phyloP scores from a whole-genome alignment of 2,888 invertebrate species.

The Tiliacea aurago region DNA sequence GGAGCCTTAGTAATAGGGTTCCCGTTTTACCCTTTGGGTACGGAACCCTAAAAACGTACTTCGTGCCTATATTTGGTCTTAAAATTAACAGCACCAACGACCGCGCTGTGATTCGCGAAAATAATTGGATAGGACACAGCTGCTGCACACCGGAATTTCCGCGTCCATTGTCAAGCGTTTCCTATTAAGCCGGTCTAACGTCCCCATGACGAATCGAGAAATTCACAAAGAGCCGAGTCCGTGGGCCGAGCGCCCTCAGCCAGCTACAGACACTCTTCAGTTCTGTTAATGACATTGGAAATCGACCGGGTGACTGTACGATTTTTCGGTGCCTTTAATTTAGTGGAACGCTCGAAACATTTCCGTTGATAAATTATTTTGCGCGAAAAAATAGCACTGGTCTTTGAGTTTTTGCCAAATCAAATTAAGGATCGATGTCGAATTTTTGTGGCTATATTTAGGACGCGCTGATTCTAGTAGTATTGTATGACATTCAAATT shows the following conservation, averaged over 20 bases:
- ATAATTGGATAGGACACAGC: conserved; percentile 80
- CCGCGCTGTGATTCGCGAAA: conserved; percentile 76
- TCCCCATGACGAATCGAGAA: conserved; percentile 79
- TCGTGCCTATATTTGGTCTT: conserved; percentile 22
- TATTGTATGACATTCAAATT: conserved; percentile 27
- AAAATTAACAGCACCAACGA: conserved; percentile 66
- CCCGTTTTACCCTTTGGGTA: no score
- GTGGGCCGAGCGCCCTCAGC: conserved; percentile 64
- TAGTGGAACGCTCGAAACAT: conserved; percentile 62
- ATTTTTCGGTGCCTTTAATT: conserved; percentile 69
- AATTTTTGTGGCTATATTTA: conserved; percentile 34
- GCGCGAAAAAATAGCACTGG: conserved; percentile 46
- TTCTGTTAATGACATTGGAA: conserved; percentile 74
- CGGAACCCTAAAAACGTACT: no score
- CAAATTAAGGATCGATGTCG: conserved; percentile 37
- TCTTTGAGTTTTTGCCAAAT: conserved; percentile 48
- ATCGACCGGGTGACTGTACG: conserved; percentile 70
- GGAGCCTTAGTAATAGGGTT: no score
- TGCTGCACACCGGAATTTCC: conserved; percentile 82
- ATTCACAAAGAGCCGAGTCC: conserved; percentile 75
- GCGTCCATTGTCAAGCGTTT: conserved; percentile 81
- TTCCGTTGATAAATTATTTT: conserved; percentile 51
- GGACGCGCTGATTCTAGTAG: conserved; percentile 12
- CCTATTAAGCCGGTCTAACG: conserved; percentile 75
- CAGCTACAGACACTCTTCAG: conserved; percentile 62